Evolutionary conservation across 1,140 invertebrate genomes (phyloP).

Genomic region (Asobara japonica): DNA sequence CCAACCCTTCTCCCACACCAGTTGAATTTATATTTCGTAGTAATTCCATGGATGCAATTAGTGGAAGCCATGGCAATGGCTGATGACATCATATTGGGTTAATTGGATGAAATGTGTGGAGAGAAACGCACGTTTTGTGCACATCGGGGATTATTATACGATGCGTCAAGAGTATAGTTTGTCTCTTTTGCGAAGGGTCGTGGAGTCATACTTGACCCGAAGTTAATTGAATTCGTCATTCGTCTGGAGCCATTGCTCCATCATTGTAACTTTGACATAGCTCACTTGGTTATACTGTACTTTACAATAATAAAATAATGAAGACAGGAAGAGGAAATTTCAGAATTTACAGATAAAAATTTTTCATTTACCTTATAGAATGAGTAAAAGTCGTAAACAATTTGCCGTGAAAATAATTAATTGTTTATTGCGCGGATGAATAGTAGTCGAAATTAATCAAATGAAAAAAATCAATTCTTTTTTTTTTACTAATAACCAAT

Average conservation of each 20-base stretch:
- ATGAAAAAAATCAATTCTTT: too few species aligned
- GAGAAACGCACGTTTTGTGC: constrained; percentile 24
- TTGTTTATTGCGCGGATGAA: too few species aligned
- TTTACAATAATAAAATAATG: neutral
- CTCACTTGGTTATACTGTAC: neutral
- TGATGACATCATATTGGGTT: constrained; percentile 37
- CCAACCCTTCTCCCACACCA: neutral
- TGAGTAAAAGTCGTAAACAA: neutral
- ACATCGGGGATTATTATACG: constrained; percentile 1
- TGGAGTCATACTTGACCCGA: constrained; percentile 38
- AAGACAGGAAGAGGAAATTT: neutral
- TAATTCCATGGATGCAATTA: constrained; percentile 39
- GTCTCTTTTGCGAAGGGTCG: constrained; percentile 20
- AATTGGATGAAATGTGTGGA: constrained; percentile 38
- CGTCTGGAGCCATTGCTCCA: neutral
- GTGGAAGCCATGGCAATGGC: neutral
- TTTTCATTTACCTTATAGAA: neutral
- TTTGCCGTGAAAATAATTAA: too few species aligned
- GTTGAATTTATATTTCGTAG: constrained; percentile 30
- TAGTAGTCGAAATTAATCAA: too few species aligned
- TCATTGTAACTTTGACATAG: neutral
- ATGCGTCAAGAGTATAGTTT: neutral
- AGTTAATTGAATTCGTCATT: constrained; percentile 33
- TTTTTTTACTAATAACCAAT: too few species aligned
- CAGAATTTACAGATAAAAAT: neutral